Conservation (phyloP, 2,113 vertebrate genomes). For the Egretta garzetta region DNA sequence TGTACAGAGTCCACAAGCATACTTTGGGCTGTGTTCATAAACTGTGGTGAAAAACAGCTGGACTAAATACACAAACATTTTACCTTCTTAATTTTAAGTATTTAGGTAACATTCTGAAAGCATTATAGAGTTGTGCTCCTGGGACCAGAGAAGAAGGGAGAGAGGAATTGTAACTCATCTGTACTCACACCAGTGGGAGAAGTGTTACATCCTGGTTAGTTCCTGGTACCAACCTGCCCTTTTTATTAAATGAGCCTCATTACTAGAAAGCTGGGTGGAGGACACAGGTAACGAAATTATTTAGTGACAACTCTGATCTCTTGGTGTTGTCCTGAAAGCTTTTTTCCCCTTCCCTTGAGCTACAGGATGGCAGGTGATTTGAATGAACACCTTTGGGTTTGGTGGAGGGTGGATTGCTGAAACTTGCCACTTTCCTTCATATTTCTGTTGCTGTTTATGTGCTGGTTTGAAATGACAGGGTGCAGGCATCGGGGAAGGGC, state of each 20-base stretch:
- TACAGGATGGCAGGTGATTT: background rate
- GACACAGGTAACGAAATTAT: background rate
- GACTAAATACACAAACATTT: background rate
- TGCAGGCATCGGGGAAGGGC: background rate
- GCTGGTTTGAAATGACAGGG: background rate
- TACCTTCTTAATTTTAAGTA: background rate
- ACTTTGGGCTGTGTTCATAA: background rate
- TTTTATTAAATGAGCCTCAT: background rate
- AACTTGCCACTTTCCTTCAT: background rate
- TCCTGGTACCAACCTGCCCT: background rate
- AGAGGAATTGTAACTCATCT: background rate
- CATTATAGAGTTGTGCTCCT: background rate
- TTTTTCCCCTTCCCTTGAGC: background rate
- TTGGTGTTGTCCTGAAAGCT: background rate
- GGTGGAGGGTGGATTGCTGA: background rate
- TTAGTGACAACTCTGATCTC: background rate
- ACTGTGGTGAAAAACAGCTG: background rate
- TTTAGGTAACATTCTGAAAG: background rate
- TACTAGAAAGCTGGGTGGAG: background rate
- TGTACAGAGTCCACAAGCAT: conserved; percentile 18
- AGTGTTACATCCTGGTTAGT: background rate
- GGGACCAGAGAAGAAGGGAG: background rate
- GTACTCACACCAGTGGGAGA: background rate
- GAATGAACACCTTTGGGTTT: background rate
- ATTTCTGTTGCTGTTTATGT: background rate